These are phyloP conservation scores for Automeris io DNA, from an alignment of 2,888 invertebrate genomes.

Conservation along the genomic window DNA sequence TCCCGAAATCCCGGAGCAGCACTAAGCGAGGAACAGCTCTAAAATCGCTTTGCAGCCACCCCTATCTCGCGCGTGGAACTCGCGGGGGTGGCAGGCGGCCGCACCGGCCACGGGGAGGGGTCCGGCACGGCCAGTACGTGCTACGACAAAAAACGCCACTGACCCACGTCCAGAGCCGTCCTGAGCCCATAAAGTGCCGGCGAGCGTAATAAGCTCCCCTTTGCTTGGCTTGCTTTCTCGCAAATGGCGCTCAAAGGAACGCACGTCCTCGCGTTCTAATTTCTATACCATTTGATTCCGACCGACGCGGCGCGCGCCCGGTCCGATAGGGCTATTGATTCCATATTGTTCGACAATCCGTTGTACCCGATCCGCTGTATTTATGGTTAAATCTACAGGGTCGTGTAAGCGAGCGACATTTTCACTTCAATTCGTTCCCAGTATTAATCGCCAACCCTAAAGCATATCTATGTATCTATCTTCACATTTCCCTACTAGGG, in stretches of 20 bases:
- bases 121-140: conserved; percentile 39
- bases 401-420: too few relatives aligned
- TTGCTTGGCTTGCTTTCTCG: conserved; percentile 52
- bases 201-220: conserved; percentile 48
- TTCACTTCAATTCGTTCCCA: too few relatives aligned
- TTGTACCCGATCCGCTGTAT: too few relatives aligned
- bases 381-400: too few relatives aligned
- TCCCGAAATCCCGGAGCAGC: background rate
- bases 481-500: too few relatives aligned
- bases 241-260: conserved; percentile 60
- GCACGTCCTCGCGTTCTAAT: conserved; percentile 63
- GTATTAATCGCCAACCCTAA: too few relatives aligned
- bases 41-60: conserved; percentile 28
- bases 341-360: conserved; percentile 25
- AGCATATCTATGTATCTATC: too few relatives aligned
- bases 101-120: conserved; percentile 16
- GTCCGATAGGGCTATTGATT: conserved; percentile 22
- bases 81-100: conserved; percentile 32
- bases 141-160: conserved; percentile 64
- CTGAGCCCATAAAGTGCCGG: conserved; percentile 60
- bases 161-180: conserved; percentile 59
- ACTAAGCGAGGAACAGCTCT: background rate
- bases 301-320: conserved; percentile 24
- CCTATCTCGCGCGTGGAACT: conserved; percentile 48
- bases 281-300: conserved; percentile 40